phyloP scores from a whole-genome alignment of 2,113 vertebrate genomes.

The Scalopus aquaticus region DNA sequence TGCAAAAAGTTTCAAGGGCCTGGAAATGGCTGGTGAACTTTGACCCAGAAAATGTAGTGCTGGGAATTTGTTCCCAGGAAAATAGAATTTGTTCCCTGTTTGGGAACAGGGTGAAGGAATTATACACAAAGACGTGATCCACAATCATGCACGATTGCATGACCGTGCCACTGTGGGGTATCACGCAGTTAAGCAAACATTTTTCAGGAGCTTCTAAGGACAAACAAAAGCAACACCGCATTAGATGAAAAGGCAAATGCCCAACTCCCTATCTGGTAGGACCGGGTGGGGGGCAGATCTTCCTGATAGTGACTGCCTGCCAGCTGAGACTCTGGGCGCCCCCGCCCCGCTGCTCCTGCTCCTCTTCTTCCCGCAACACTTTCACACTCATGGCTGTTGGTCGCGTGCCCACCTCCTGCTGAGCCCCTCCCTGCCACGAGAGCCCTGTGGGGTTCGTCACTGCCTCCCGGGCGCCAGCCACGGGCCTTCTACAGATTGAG shows the following conservation, averaged over 20 bases:
- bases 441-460: background rate
- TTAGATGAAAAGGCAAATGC: background rate
- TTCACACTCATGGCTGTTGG: rapidly evolving
- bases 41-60: background rate
- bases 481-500: too few relatives aligned
- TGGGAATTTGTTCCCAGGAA: background rate
- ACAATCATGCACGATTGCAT: too few relatives aligned
- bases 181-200: background rate
- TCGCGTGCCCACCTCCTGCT: rapidly evolving
- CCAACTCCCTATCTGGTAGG: background rate
- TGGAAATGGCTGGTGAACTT: background rate
- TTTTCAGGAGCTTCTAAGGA: background rate
- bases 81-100: too few relatives aligned
- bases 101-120: background rate
- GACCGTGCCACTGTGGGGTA: too few relatives aligned
- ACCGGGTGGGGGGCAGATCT: background rate
- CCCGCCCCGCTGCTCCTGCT: background rate
- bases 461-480: background rate
- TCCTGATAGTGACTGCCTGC: background rate
- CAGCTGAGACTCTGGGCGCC: background rate
- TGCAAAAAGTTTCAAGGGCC: background rate
- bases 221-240: background rate
- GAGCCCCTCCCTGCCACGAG: background rate
- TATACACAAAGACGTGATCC: background rate
- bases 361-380: rapidly evolving